A percentile compares a stretch with the other conserved stretches of the same genome.
These are phyloP conservation scores for Leptatherina wallacei DNA, from an alignment of 2,797 vertebrate genomes.

Conservation along the genomic window DNA sequence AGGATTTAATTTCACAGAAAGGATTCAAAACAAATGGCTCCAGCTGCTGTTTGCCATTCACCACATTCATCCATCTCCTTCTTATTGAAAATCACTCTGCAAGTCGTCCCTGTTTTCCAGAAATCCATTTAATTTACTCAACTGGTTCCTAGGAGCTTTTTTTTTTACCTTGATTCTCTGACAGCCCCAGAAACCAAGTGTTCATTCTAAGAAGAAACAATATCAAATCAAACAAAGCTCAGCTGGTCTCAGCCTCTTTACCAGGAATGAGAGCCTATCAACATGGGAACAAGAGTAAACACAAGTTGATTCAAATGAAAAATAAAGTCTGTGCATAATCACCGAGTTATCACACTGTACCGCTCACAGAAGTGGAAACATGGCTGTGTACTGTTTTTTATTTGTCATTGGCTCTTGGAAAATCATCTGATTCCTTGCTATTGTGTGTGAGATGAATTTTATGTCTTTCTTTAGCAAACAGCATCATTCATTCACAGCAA, in stretches of 20 bases:
- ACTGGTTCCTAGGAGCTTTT: constrained; percentile 34
- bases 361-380: constrained; percentile 21
- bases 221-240: constrained; percentile 59
- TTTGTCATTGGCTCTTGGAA: constrained; percentile 30
- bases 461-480: background rate
- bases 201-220: constrained; percentile 51
- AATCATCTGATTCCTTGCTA: constrained; percentile 22
- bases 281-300: constrained; percentile 45
- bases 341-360: constrained; percentile 44
- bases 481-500: background rate
- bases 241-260: constrained; percentile 38
- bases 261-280: constrained; percentile 43
- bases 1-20: constrained; percentile 80
- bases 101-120: constrained; percentile 46
- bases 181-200: constrained; percentile 23
- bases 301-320: constrained; percentile 50
- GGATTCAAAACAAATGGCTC: constrained; percentile 73
- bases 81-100: constrained; percentile 68
- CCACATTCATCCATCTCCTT: constrained; percentile 64
- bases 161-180: constrained; percentile 18
- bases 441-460: background rate
- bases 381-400: constrained; percentile 22
- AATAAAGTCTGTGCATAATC: constrained; percentile 20
- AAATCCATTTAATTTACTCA: constrained; percentile 76
- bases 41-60: constrained; percentile 60